These are phyloP conservation scores for Charadrius vociferus DNA, from an alignment of 2,113 vertebrate genomes.

Conservation along the genomic window DNA sequence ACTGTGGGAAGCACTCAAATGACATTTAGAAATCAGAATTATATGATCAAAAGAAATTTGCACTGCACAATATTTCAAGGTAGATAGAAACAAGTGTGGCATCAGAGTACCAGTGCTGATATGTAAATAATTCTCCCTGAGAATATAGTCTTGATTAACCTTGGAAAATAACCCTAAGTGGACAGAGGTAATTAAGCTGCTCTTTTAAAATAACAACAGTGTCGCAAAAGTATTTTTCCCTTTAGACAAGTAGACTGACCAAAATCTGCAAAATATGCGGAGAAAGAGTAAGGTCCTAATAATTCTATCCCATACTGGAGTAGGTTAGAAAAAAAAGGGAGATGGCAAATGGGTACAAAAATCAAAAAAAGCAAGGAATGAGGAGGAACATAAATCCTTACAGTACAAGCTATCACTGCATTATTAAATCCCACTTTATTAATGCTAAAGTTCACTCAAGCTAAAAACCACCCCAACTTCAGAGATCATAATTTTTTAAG, in stretches of 20 bases:
- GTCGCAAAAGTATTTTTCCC: background rate
- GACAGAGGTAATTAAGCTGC: background rate
- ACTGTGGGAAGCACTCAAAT: background rate
- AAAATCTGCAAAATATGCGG: background rate
- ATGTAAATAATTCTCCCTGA: background rate
- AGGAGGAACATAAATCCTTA: background rate
- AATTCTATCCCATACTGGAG: background rate
- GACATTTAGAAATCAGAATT: background rate
- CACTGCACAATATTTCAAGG: background rate
- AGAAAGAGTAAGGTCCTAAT: background rate
- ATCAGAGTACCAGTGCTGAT: background rate
- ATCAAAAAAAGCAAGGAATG: background rate
- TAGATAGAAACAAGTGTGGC: background rate
- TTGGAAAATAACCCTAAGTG: background rate
- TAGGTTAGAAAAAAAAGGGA: background rate
- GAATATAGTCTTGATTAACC: background rate
- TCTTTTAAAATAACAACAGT: background rate
- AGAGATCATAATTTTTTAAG: background rate
- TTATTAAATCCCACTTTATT: background rate
- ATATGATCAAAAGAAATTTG: background rate
- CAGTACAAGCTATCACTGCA: background rate
- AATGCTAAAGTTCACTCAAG: background rate
- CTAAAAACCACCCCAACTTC: background rate
- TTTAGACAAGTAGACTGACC: background rate
- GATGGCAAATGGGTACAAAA: background rate